Evolutionary conservation across 2,797 vertebrate species (phyloP), one percentile per base, ranked within the genome.

Genomic region (Rhinogobio ventralis): DNA sequence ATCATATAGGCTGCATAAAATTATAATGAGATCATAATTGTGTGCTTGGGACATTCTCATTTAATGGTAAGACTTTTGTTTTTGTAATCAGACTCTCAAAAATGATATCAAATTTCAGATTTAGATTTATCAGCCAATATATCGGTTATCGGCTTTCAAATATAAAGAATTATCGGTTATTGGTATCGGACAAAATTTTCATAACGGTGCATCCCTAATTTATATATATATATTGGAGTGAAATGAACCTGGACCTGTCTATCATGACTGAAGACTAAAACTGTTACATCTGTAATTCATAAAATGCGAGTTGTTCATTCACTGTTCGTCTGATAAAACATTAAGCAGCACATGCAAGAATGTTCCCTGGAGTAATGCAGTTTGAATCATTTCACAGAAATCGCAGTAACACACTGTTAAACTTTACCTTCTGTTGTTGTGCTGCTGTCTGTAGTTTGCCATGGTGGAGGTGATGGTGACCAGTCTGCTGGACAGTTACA

Each of bases 401-500:
- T 45, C 15, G 2, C 66, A 9, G 51, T 57, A 14, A 45, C 23
- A 6, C 20, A 5, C 45, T 20, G 82, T 68, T 83, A 69, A 83
- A 68, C 25, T 69, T 77, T 33, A 77, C 6, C 73, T 57, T 19
- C 17, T 57, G 51, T 4, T 69, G 14, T 30, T 67, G 49, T 49
- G 57, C 73, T 45, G 55, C 23, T 75, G 11, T 79, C 9, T 80
- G 13, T 19, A 96, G 95, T 96, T 96, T 92, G 94, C 95, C 1
- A 95, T 96, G 95, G 95, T 95, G 73, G 95, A 96, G 79, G 95
- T 96, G 83, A 91, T 95, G 94, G 94, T 95, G 85, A 96, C 95
- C 88, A 95, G 94, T 82, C 78, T 96, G 39, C 81, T 94, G 92
- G 95, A 96, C 84, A 85, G 91, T 71, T 93, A 87, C 67, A 81